phyloP scores from a whole-genome alignment of 64 coral and sea anemone genomes.

The Pocillopora damicornis region DNA sequence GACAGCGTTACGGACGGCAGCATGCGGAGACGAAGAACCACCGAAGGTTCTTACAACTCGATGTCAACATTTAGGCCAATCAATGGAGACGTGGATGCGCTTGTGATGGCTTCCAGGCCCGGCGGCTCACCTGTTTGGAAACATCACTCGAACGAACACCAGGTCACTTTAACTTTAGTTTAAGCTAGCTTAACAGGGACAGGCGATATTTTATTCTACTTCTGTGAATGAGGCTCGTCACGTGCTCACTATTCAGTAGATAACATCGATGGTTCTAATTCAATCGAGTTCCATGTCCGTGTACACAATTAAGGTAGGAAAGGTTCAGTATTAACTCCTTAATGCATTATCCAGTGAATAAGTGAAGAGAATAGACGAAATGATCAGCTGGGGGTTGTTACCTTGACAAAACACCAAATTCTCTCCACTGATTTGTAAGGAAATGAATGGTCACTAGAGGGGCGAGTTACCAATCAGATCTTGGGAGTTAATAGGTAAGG shows the following conservation, averaged over 20 bases:
- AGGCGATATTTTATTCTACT: background rate
- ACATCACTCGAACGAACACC: conserved; percentile 54
- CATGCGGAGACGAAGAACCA: conserved; percentile 20
- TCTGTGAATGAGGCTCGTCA: background rate
- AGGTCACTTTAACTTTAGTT: conserved; percentile 72
- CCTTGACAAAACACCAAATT: too few relatives aligned
- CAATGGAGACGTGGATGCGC: conserved; percentile 82
- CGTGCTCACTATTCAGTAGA: background rate
- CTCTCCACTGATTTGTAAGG: too few relatives aligned
- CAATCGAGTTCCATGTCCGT: background rate
- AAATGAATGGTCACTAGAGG: too few relatives aligned
- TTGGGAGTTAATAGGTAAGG: background rate
- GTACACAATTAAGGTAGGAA: background rate
- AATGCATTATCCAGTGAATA: too few relatives aligned
- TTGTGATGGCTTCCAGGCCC: conserved; percentile 53
- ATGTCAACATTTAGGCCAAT: conserved; percentile 77
- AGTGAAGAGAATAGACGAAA: too few relatives aligned
- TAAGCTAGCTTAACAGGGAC: conserved; percentile 31
- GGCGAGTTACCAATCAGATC: too few relatives aligned
- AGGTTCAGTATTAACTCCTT: too few relatives aligned
- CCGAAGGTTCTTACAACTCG: conserved; percentile 26
- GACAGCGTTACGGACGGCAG: conserved; percentile 30
- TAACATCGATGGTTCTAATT: background rate
- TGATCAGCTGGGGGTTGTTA: too few relatives aligned
- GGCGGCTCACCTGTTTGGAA: conserved; percentile 83